Percentiles rank a stretch among this genome's conserved stretches.
phyloP scores from a whole-genome alignment of 2,797 vertebrate species.

The Paedocypris micromegethes region DNA sequence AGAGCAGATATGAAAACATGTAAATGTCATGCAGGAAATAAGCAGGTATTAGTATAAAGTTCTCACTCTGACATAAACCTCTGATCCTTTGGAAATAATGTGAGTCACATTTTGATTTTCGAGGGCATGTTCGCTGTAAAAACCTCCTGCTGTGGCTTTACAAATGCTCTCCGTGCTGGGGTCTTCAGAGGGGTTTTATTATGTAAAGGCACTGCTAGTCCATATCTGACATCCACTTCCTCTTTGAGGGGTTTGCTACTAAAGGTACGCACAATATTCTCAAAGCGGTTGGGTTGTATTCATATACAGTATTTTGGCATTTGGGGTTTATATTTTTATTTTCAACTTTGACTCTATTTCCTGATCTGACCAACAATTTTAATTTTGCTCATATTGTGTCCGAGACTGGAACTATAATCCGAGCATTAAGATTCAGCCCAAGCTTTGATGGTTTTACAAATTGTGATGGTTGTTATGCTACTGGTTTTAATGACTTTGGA shows the following conservation, averaged over 20 bases:
- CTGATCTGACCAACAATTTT: no score
- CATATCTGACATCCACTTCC: neutral
- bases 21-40: conserved; percentile 28
- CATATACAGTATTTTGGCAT: conserved; percentile 11
- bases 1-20: conserved; percentile 13
- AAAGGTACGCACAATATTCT: conserved; percentile 18
- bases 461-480: no score
- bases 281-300: conserved; percentile 2
- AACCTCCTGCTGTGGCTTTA: conserved; percentile 26
- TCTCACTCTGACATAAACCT: conserved; percentile 30
- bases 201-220: conserved; percentile 10
- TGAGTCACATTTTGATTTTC: conserved; percentile 35
- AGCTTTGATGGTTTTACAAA: no score
- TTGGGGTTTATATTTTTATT: conserved; percentile 1
- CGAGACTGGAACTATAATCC: no score
- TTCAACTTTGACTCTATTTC: no score
- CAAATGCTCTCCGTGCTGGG: conserved; percentile 13
- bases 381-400: no score
- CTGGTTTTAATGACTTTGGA: no score
- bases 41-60: conserved; percentile 34
- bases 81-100: conserved; percentile 26
- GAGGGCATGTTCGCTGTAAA: conserved; percentile 32
- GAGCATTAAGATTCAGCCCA: no score
- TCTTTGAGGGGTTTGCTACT: conserved; percentile 15
- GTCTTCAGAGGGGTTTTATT: conserved; percentile 10